Evolutionary conservation across 2,113 vertebrate genomes (phyloP), one percentile per base, ranked within the genome.

Genomic region (Acinonyx jubatus): DNA sequence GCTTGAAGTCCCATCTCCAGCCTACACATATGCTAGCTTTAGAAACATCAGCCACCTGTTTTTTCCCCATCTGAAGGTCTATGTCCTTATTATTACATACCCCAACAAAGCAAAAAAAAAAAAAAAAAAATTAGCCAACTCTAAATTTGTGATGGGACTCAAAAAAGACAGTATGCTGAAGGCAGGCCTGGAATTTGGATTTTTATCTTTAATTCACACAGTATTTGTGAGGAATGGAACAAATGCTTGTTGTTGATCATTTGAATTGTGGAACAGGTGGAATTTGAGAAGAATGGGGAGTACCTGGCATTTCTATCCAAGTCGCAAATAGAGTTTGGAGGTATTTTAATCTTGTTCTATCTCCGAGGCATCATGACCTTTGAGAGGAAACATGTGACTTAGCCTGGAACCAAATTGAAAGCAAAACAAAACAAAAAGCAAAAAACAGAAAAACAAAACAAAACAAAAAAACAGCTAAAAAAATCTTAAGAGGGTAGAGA

Each of bases 31-130:
- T 69, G 94, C 91, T 74, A 95, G 91, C 89, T 95, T 94, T 97
- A 95, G 80, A 93, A 96, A 89, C 82, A 96, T 48, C 25, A 78
- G 86, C 94, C 92, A 96, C 93, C 96, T 97, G 92, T 94, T 9
- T 94, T 85, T 90, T 88, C 50, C 25, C 63, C 55, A 92, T 89
- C 87, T 92, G 68, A 92, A 92, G 52, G 69, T 94, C 48, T 94
- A n/a, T 97, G 92, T 93, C 41, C 38, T 96, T 93, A 11, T 96
- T 63, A 93, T 79, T 89, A 61, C 15, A 33, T 19, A 96, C 57
- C 38, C 85, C 83, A 76, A 89, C 19, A 95, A 78, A 96, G n/a
- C 48, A 38, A 83, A 45, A 94, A 90, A 76, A 91, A 38, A 83
- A 94, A 83, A 94, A 88, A 71, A 91, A 25, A 83, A 95, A 82